Conservation (phyloP, 2,113 vertebrate species). For the Thalassarche chlororhynchos region DNA sequence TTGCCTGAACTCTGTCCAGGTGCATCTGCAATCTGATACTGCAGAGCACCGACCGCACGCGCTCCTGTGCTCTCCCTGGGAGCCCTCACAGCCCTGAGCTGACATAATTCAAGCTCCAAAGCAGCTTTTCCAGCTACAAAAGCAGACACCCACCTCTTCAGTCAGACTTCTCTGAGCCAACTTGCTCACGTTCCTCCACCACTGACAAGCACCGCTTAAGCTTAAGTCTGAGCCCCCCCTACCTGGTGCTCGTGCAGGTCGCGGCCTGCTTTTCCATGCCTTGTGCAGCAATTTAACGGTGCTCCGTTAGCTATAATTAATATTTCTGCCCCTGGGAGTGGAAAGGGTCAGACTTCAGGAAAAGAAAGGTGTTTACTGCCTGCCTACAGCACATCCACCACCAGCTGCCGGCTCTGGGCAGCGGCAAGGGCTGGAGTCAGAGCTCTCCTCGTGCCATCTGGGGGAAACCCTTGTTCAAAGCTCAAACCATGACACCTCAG, state of each 20-base stretch:
- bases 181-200: background rate
- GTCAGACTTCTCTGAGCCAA: background rate
- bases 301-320: background rate
- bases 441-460: background rate
- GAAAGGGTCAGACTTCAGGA: background rate
- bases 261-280: background rate
- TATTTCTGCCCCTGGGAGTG: background rate
- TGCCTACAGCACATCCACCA: background rate
- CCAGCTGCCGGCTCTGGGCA: background rate
- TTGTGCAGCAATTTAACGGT: background rate
- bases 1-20: background rate
- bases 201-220: background rate
- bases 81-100: background rate
- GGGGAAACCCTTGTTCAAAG: background rate
- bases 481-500: background rate
- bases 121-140: background rate
- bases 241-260: background rate
- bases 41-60: rapidly evolving
- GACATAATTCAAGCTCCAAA: background rate
- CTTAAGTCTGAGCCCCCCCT: background rate
- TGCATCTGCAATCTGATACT: background rate
- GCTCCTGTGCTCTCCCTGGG: background rate
- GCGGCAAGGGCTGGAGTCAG: background rate
- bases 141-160: background rate
- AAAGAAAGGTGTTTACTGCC: background rate